Percentiles rank a stretch among this genome's conserved stretches.
These are phyloP conservation scores for Zophobas morio DNA, from an alignment of 1,140 invertebrate species.

Conservation along the genomic window DNA sequence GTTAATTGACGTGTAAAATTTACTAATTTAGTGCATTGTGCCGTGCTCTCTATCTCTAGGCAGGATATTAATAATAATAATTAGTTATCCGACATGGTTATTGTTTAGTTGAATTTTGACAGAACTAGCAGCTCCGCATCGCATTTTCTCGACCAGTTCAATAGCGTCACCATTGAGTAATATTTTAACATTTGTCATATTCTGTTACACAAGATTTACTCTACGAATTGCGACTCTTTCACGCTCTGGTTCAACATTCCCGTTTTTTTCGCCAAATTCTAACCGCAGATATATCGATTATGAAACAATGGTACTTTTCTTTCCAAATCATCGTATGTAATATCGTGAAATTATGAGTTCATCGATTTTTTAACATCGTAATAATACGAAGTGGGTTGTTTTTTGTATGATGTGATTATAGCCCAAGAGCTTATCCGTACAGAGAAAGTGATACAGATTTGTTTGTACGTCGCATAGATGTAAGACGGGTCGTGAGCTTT, in stretches of 20 bases:
- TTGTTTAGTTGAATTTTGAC: constrained; percentile 2
- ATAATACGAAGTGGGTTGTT: no score
- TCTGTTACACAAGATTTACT: background rate
- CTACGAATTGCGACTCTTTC: background rate
- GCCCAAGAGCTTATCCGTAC: no score
- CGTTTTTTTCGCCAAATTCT: background rate
- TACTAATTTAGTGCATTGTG: constrained; percentile 12
- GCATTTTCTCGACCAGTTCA: background rate
- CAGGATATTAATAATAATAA: constrained; percentile 4
- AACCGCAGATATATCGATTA: background rate
- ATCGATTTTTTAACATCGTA: no score
- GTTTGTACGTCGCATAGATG: no score
- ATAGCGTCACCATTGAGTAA: no score
- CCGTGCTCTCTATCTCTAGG: constrained; percentile 2
- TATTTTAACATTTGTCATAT: background rate
- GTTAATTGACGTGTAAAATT: constrained; percentile 8
- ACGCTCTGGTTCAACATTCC: constrained; percentile 15
- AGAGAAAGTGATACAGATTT: no score
- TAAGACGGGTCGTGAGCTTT: no score
- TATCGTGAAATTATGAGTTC: no score
- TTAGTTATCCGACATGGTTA: background rate
- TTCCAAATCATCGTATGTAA: no score
- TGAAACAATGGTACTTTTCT: background rate
- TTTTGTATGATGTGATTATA: no score
- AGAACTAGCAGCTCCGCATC: background rate